Conservation (phyloP, 2,113 vertebrate genomes). For the Otocyon megalotis region DNA sequence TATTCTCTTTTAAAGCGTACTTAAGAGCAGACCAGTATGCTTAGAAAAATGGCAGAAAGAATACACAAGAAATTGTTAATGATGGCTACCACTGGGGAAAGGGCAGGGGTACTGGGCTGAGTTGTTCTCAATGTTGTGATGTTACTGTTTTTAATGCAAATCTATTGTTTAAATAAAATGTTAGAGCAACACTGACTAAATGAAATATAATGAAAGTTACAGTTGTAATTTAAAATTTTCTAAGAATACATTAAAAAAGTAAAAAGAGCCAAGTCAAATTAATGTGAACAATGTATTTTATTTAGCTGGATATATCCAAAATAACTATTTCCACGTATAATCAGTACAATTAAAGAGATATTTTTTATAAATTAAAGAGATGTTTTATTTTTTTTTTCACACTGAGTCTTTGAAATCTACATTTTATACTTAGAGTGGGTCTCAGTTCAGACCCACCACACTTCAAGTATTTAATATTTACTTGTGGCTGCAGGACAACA, state of each 20-base stretch:
- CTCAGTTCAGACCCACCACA: not conserved
- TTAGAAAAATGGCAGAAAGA: conserved; percentile 21
- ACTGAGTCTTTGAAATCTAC: not conserved
- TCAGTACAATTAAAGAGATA: not conserved
- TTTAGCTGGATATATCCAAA: conserved; percentile 16
- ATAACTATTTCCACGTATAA: not conserved
- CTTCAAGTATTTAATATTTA: not conserved
- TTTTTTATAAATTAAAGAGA: not conserved
- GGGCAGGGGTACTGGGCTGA: not conserved
- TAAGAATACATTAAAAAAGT: conserved; percentile 11
- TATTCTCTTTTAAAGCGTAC: not conserved
- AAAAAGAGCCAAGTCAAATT: conserved; percentile 17
- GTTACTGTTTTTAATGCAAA: conserved; percentile 3
- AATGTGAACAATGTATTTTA: not conserved
- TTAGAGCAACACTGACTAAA: not conserved
- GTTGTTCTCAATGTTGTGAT: not conserved
- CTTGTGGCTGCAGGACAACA: not conserved
- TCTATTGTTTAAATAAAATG: not conserved
- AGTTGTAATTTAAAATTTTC: conserved; percentile 31
- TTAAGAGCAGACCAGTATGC: not conserved
- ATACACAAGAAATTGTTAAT: not conserved
- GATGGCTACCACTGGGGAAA: not conserved
- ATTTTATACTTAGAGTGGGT: not conserved
- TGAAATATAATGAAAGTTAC: conserved; percentile 16
- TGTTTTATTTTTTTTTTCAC: not conserved